Percentiles rank a stretch among this genome's conserved stretches.
Conservation (phyloP, 1,140 invertebrate genomes). For the Nasonia vitripennis region DNA sequence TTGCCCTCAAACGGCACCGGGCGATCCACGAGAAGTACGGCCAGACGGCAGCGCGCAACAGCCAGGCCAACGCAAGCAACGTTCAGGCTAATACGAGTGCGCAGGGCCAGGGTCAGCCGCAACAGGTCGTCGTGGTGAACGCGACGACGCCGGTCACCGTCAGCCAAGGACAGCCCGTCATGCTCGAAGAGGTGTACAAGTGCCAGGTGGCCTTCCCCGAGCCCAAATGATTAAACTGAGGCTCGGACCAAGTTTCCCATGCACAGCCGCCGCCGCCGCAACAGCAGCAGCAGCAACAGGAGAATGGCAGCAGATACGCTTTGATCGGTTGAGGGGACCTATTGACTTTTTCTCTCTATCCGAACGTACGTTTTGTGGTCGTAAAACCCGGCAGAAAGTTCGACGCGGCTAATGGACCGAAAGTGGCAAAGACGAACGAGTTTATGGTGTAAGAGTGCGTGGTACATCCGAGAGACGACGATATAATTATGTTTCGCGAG, state of each 20-base stretch:
- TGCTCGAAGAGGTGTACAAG: conserved; percentile 75
- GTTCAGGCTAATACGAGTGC: conserved; percentile 67
- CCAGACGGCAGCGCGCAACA: conserved; percentile 73
- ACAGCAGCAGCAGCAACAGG: conserved; percentile 28
- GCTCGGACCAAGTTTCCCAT: background rate
- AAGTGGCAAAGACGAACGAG: background rate
- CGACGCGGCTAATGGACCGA: background rate
- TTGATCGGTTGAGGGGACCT: conserved; percentile 37
- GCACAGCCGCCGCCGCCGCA: background rate
- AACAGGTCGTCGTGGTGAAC: conserved; percentile 73
- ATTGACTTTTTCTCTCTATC: background rate
- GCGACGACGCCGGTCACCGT: conserved; percentile 71
- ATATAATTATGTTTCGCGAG: background rate
- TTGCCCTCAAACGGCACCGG: conserved; percentile 85
- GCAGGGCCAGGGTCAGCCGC: conserved; percentile 64
- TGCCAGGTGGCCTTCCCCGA: conserved; percentile 76
- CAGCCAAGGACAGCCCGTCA: conserved; percentile 70
- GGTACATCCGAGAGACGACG: background rate
- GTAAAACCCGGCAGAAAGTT: background rate
- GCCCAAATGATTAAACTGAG: conserved; percentile 73
- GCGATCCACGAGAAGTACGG: conserved; percentile 88
- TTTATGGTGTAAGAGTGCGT: background rate
- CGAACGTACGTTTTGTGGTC: background rate
- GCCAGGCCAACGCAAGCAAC: conserved; percentile 68
- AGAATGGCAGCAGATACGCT: conserved; percentile 43